Base-by-base conservation (phyloP, 1,140 invertebrate species). In the Zaprionus tsacasi region DNA sequence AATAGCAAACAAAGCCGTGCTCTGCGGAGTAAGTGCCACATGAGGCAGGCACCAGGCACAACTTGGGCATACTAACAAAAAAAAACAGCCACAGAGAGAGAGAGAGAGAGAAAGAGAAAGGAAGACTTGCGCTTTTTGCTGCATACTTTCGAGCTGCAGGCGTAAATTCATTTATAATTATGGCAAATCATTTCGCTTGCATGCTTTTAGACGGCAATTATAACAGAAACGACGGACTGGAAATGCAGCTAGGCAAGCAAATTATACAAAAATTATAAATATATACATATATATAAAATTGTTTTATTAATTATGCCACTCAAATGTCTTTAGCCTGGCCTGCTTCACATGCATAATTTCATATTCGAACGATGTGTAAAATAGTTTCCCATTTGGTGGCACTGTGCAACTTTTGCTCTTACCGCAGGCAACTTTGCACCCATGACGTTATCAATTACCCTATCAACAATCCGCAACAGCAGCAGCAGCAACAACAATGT, bases 1-100 rank as follows among this genome's bases (percentile, higher is more conserved):
- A 88, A 88, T 78, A 56, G 55, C 69, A 71, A 66, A 66, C 73
- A 69, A 76, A 76, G 61, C 59, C 56, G 55, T 40, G 7, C 52
- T 45, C 12, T 25, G 21, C 15, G 33, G 36, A 17, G 27, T 59
- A 43, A 52, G 56, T 55, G 38, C 27, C 15, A 15, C 56, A 35
- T 11, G 12, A 54, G 27, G 61, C 52, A 55, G 52, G 21, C 21
- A 21, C 21, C 1, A 21, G 52, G 21, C 21, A 55, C 48, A 27
- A 38, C 30, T 33, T 25, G 7, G 25, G 50, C 61, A 40, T 7
- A 52, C 21, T 38, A 55, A 55, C 25, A 50, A 50, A 48, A 50
- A 50, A 5, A 3, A 1, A 48, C 6, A 48, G 45, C 6, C n/a
- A 40, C 12, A 48, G n/a, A 6, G 38, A 0, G 38, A n/a, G 38